Conservation (phyloP, 1,140 invertebrate genomes). For the Pantala flavescens region DNA sequence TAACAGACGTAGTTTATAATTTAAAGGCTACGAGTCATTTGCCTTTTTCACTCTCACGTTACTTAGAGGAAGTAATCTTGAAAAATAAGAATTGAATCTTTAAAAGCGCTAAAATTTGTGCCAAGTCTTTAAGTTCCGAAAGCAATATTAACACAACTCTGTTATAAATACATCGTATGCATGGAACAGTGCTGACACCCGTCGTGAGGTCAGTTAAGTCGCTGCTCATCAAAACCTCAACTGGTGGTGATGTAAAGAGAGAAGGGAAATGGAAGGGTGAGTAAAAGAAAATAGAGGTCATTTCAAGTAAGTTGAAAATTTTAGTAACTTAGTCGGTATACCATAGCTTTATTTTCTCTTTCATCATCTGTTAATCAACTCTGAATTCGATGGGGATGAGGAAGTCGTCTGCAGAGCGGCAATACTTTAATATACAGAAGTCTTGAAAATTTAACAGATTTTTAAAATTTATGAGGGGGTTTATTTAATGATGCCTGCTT, state of each 20-base stretch:
- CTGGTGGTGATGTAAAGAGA: not conserved
- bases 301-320: not conserved
- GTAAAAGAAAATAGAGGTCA: conserved; percentile 1
- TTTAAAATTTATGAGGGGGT: too few relatives aligned
- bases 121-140: not conserved
- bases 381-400: too few relatives aligned
- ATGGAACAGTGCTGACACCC: conserved; percentile 3
- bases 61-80: not conserved
- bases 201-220: conserved; percentile 7
- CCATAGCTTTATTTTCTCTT: not conserved
- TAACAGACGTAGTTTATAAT: not conserved
- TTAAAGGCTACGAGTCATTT: not conserved
- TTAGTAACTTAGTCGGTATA: not conserved
- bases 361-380: too few relatives aligned
- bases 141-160: conserved; percentile 6
- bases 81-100: not conserved
- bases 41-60: not conserved
- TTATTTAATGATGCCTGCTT: too few relatives aligned
- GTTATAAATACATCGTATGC: conserved; percentile 10
- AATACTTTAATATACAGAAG: too few relatives aligned
- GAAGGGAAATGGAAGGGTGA: not conserved
- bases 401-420: too few relatives aligned
- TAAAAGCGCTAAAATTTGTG: conserved; percentile 8
- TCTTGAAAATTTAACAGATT: too few relatives aligned
- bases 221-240: conserved; percentile 4